Percentiles rank a stretch among this genome's conserved stretches.
phyloP scores from a whole-genome alignment of 2,113 vertebrate genomes.

The Epinephelus cyanopodus region DNA sequence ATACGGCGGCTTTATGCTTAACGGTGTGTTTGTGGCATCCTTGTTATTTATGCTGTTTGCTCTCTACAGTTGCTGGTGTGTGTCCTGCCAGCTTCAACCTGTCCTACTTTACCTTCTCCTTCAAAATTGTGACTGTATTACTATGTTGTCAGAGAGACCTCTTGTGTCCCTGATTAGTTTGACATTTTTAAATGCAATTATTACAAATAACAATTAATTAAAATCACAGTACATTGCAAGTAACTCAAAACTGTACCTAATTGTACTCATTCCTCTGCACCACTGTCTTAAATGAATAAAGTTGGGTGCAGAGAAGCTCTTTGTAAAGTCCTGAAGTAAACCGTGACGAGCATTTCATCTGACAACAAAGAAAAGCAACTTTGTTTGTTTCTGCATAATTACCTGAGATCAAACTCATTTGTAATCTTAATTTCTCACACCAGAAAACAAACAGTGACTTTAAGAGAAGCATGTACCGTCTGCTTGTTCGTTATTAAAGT shows the following conservation, averaged over 20 bases:
- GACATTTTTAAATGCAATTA: not conserved
- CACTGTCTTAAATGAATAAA: not conserved
- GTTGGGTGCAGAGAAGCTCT: not conserved
- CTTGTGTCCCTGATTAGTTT: too few species aligned
- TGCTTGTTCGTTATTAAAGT: conserved; percentile 39
- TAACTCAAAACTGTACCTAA: not conserved
- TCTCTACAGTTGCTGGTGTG: conserved; percentile 13
- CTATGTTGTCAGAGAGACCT: not conserved
- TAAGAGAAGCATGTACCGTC: conserved; percentile 9
- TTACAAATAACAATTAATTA: not conserved
- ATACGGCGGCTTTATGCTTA: conserved; percentile 27
- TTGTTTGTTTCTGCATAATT: conserved; percentile 5
- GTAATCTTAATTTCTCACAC: conserved; percentile 18
- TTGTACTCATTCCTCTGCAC: not conserved
- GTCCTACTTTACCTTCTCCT: conserved; percentile 43
- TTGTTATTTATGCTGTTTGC: conserved; percentile 60
- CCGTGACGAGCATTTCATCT: not conserved
- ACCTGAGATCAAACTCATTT: conserved; percentile 38
- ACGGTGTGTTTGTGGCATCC: conserved; percentile 6
- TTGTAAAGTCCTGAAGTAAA: not conserved
- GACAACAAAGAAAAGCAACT: not conserved
- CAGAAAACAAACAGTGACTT: conserved; percentile 4
- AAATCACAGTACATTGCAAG: not conserved
- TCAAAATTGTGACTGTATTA: not conserved
- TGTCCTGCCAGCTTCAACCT: conserved; percentile 23